Conservation (phyloP, 2,113 vertebrate species). For the Cottus gobio region DNA sequence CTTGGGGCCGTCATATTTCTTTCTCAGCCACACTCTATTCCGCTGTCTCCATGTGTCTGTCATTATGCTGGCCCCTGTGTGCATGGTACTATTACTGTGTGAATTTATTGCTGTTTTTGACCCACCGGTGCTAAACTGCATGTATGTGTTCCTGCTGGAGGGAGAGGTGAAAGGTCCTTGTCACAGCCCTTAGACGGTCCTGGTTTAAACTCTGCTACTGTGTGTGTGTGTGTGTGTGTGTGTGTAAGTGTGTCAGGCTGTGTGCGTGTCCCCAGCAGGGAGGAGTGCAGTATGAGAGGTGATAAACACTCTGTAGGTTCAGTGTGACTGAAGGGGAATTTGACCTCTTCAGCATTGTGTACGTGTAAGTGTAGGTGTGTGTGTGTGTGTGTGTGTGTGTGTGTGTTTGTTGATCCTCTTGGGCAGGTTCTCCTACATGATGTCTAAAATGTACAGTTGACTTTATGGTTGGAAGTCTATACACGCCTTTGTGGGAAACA, state of each 20-base stretch:
- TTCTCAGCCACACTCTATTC: constrained; percentile 2
- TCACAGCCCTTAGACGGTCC: constrained; percentile 28
- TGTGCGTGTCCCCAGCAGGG: constrained; percentile 5
- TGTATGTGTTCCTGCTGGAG: constrained; percentile 28
- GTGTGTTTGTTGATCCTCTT: background rate
- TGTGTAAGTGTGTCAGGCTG: background rate
- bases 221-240: constrained; percentile 3
- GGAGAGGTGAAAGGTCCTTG: constrained; percentile 34
- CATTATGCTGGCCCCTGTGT: constrained; percentile 5
- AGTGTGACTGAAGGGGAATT: constrained; percentile 41
- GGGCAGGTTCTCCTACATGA: constrained; percentile 13
- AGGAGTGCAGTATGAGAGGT: constrained; percentile 16
- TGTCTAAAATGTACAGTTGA: constrained; percentile 5
- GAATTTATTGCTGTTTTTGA: constrained; percentile 38
- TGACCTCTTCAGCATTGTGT: constrained; percentile 7
- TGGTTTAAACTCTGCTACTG: constrained; percentile 7
- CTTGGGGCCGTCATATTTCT: constrained; percentile 36
- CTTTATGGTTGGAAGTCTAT: background rate
- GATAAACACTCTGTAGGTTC: background rate
- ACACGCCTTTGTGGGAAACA: constrained; percentile 34
- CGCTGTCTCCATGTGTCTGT: constrained; percentile 24
- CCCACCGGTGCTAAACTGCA: constrained; percentile 14
- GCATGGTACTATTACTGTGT: background rate
- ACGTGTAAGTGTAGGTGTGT: background rate
- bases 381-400: background rate